Evolutionary conservation across 2,797 vertebrate species (phyloP).

Genomic region (Siniperca undulata): DNA sequence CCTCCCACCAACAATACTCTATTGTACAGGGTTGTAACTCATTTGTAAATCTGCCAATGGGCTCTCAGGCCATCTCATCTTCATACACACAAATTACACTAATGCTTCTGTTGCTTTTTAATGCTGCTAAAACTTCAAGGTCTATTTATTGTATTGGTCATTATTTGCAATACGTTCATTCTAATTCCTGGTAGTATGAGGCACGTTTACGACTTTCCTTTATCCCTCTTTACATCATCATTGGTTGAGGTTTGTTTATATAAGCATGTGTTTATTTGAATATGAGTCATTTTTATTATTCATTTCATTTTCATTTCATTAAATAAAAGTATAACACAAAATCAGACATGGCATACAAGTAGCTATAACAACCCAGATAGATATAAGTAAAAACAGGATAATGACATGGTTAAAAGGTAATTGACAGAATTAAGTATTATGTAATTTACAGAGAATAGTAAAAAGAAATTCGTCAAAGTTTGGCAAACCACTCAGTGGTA

Average conservation of each 20-base stretch:
- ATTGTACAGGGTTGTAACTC: slow-evolving; percentile 5
- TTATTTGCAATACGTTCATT: slow-evolving; percentile 20
- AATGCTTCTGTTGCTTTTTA: not conserved
- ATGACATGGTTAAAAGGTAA: not conserved
- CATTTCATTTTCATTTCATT: not conserved
- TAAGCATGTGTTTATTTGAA: slow-evolving; percentile 39
- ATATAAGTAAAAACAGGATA: not conserved
- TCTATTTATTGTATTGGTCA: not conserved
- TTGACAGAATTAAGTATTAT: not conserved
- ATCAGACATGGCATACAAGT: not conserved
- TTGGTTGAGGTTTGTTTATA: slow-evolving; percentile 29
- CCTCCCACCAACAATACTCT: slow-evolving; percentile 2
- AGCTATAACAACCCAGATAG: not conserved
- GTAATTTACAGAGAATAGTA: not conserved
- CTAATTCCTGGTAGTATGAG: slow-evolving; percentile 16
- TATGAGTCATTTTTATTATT: not conserved
- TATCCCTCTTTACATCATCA: not conserved
- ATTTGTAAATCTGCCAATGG: slow-evolving; percentile 13
- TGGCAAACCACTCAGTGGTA: not conserved
- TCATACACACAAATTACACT: slow-evolving; percentile 4
- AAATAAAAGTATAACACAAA: not conserved
- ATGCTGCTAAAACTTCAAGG: slow-evolving; percentile 16
- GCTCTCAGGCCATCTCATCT: not conserved
- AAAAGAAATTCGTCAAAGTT: not conserved
- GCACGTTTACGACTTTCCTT: slow-evolving; percentile 8